Evolutionary conservation across 1,140 invertebrate genomes (phyloP), one percentile per base, ranked within the genome.

Genomic region (Caerostris darwini): DNA sequence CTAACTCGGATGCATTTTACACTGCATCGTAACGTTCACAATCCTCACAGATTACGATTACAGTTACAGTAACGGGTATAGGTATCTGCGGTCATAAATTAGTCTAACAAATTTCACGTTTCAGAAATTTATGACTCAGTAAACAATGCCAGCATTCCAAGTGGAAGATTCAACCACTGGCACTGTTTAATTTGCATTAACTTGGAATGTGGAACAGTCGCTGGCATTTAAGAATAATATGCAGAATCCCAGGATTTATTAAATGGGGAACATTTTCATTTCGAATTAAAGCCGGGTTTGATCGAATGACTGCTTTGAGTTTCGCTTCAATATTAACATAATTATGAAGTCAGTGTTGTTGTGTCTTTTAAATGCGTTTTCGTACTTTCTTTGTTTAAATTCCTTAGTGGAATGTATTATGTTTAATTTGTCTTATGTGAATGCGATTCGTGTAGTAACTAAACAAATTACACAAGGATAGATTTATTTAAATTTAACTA

Each of bases 71-170:
- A 12, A 77, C 50, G 50, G 53, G 71, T 53, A 53, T 53, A 77
- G 71, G 34, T 77, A 77, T 77, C 34, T 77, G 10, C 5, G 8
- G 34, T 34, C 34, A 53, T 77, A 5, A 77, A 77, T 77, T 77
- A 77, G 10, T 77, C 34, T 77, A 53, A 77, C 61, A 53, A 77
- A 77, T 53, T 77, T 50, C 10, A 53, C 10, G 34, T 12, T 77
- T 50, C 50, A 77, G 50, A 19, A 77, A 77, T 77, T 77, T 77
- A 77, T 77, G 71, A 77, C 71, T 14, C 34, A 34, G 50, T 77
- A 77, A 77, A 77, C 50, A 77, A 53, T 14, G 71, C 34, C 10
- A 12, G 71, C 34, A 77, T 77, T 77, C 34, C 71, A 53, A 50
- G 6, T 14, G 50, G 50, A 77, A 77, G 50, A 77, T 50, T 77